Conservation (phyloP, 2,888 invertebrate species). For the Bombylius major region DNA sequence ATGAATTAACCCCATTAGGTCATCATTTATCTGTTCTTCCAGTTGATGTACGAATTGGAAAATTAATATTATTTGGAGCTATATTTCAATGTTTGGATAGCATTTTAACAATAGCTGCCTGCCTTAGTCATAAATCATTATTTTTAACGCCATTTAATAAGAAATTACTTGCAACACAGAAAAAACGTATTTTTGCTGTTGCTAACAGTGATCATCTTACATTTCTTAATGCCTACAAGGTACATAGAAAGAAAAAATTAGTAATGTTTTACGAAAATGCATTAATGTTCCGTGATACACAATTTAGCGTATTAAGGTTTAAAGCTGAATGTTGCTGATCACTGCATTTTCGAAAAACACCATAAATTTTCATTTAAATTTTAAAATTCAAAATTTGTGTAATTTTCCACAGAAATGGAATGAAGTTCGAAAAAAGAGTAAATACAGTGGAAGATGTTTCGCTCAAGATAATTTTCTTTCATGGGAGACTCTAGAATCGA, state of each 20-base stretch:
- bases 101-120: slow-evolving; percentile 79
- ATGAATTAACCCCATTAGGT: slow-evolving; percentile 70
- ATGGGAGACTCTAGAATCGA: slow-evolving; percentile 63
- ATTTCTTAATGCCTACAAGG: slow-evolving; percentile 70
- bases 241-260: too few relatives aligned
- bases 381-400: neutral
- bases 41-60: slow-evolving; percentile 84
- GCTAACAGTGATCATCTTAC: slow-evolving; percentile 84
- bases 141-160: slow-evolving; percentile 65
- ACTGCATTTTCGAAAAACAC: too few relatives aligned
- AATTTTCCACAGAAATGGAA: slow-evolving; percentile 57
- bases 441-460: slow-evolving; percentile 60
- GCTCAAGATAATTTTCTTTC: slow-evolving; percentile 78
- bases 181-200: slow-evolving; percentile 60
- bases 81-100: slow-evolving; percentile 87
- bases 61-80: slow-evolving; percentile 81
- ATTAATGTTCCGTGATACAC: too few relatives aligned
- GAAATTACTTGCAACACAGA: slow-evolving; percentile 53
- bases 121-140: slow-evolving; percentile 65
- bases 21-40: slow-evolving; percentile 79
- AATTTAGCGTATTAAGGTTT: too few relatives aligned
- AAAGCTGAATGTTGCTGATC: too few relatives aligned
- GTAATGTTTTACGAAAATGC: neutral
- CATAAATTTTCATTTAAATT: too few relatives aligned
- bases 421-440: slow-evolving; percentile 51